Evolutionary conservation across 2,797 vertebrate species (phyloP), one percentile per base, ranked within the genome.

Genomic region (Gallinago solitaria): DNA sequence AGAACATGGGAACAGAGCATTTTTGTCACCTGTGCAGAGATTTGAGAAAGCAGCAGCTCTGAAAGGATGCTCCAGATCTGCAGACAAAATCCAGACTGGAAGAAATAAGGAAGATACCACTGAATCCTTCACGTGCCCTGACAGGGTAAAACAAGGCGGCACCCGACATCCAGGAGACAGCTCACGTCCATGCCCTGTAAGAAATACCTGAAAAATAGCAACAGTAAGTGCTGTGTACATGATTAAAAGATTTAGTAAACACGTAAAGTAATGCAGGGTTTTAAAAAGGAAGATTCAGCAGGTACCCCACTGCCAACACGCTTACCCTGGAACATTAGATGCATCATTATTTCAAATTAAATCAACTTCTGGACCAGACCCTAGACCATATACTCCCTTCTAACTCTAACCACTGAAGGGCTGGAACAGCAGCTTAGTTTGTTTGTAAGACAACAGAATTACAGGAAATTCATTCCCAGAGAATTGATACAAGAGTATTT

Each of bases 161-260:
- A 78, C 35, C 9, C 1, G 24, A 48, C 17, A 67, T 48, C 35
- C 48, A 84, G 74, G 9, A 88, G 32, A 53, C 32, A 68, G 11
- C 30, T 16, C 0, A 0, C 1, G 9, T 33, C 74, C 8, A 0
- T 54, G 56, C 23, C 85, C 83, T 78, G 43, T 43, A 69, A 41
- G 45, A 81, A 88, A 87, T 11, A 69, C 1, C 83, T 4, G 21
- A 92, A 67, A 94, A 43, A 20, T 0, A 69, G n/a, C 57, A 78
- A 41, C 5, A 79, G 3, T 35, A 61, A 83, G 32, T 63, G 35
- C 39, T 33, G 7, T 21, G 59, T 19, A 47, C 33, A 21, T 41
- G 24, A 67, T 11, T 14, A 24, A 33, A 75, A 69, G 5, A 33
- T 41, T 41, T 16, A 59, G 14, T 39, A 59, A 83, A 65, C n/a